Evolutionary conservation across 1,140 invertebrate genomes (phyloP).

Genomic region (Drosophila cardini): DNA sequence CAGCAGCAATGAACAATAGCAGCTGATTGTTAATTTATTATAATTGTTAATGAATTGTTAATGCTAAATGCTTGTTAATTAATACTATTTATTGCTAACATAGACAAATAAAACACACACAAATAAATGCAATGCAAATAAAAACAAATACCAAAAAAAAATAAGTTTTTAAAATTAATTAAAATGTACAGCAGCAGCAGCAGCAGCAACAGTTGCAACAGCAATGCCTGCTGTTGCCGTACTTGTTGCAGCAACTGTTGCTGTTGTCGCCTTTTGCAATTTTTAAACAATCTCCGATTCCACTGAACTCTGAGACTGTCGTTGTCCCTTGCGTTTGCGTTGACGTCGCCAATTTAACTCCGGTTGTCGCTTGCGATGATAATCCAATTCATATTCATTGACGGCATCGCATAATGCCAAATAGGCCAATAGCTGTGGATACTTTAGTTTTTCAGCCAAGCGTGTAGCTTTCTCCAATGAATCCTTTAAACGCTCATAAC

Average conservation of each 20-base stretch:
- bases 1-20: constrained; percentile 28
- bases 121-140: constrained; percentile 23
- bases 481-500: constrained; percentile 47
- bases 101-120: constrained; percentile 51
- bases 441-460: constrained; percentile 38
- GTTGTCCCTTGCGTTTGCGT: not conserved
- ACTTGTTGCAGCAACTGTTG: constrained; percentile 4
- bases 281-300: not conserved
- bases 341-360: not conserved
- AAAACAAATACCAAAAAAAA: constrained; percentile 7
- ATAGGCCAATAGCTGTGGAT: constrained; percentile 45
- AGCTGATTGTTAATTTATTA: constrained; percentile 55
- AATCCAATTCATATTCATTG: constrained; percentile 50
- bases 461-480: constrained; percentile 35
- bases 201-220: not conserved
- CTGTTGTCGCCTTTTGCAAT: not conserved
- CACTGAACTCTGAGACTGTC: not conserved
- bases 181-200: not conserved
- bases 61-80: constrained; percentile 72
- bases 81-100: constrained; percentile 76
- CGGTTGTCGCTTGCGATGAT: not conserved
- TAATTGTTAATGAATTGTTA: constrained; percentile 81
- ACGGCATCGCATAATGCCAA: constrained; percentile 47
- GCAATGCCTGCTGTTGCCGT: not conserved
- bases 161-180: not conserved